These are phyloP conservation scores for Lindbergichthys nudifrons DNA, from an alignment of 2,797 vertebrate species.

Conservation along the genomic window DNA sequence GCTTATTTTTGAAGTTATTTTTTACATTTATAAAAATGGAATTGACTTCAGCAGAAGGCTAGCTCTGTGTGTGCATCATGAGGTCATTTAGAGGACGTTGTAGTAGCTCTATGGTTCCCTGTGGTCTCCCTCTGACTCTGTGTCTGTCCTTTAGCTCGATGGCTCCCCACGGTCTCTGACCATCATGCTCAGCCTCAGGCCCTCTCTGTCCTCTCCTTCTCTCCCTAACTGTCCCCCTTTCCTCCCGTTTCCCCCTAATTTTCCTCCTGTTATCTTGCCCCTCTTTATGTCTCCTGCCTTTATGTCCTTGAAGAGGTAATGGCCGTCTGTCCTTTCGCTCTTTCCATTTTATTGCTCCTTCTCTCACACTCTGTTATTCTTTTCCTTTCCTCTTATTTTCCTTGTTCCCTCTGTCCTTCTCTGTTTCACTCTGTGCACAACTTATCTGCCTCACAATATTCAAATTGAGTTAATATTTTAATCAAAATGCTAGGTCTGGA, in stretches of 20 bases:
- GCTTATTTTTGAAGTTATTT: background rate
- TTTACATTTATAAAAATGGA: constrained; percentile 24
- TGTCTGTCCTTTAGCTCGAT: constrained; percentile 75
- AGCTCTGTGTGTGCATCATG: constrained; percentile 40
- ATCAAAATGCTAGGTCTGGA: constrained; percentile 21
- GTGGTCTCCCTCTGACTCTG: constrained; percentile 65
- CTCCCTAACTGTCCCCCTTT: constrained; percentile 62
- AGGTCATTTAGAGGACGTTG: constrained; percentile 73
- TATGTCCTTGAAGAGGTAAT: constrained; percentile 72
- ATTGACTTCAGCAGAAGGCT: constrained; percentile 20
- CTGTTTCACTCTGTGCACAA: constrained; percentile 12
- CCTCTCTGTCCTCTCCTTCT: constrained; percentile 69
- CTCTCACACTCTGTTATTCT: constrained; percentile 5
- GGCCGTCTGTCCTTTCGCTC: constrained; percentile 36
- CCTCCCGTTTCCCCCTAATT: constrained; percentile 51
- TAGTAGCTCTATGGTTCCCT: constrained; percentile 60
- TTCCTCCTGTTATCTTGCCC: constrained; percentile 55
- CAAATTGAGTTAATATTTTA: constrained; percentile 44
- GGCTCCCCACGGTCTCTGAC: constrained; percentile 74
- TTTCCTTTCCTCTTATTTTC: constrained; percentile 12
- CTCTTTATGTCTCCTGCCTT: constrained; percentile 47
- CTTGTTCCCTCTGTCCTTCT: constrained; percentile 6
- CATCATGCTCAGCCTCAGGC: constrained; percentile 74
- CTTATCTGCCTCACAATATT: constrained; percentile 24
- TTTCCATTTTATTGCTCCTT: constrained; percentile 26